A percentile compares a stretch with the other conserved stretches of the same genome.
phyloP scores from a whole-genome alignment of 2,888 invertebrate species.

The Meghimatium bilineatum region DNA sequence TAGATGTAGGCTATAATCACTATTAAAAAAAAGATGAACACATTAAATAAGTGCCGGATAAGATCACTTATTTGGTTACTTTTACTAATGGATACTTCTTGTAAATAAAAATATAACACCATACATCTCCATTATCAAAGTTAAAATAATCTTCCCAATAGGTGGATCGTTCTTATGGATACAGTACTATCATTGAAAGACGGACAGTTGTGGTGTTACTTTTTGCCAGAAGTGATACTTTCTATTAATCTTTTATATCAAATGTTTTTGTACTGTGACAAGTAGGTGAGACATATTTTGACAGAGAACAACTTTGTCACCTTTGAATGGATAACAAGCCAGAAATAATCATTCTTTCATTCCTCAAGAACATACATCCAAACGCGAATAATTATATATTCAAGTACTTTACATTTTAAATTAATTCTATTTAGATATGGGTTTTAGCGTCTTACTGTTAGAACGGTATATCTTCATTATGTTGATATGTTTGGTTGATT shows the following conservation, averaged over 20 bases:
- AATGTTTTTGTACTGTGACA: neutral
- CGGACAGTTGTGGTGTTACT: neutral
- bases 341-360: neutral
- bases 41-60: neutral
- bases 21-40: neutral
- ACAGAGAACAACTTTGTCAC: neutral
- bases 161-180: neutral
- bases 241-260: conserved; percentile 5
- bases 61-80: neutral
- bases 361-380: neutral
- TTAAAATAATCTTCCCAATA: conserved; percentile 5
- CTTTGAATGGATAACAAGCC: neutral
- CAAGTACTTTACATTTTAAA: neutral
- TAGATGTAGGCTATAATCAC: neutral
- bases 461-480: no score
- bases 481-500: no score
- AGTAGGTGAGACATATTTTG: neutral
- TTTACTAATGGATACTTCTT: neutral
- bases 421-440: neutral
- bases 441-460: no score
- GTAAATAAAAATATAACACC: neutral
- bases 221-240: neutral
- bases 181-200: neutral
- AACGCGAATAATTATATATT: neutral
- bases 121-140: neutral